Evolutionary conservation across 2,797 vertebrate genomes (phyloP).

Genomic region (Gambelia wislizenii): DNA sequence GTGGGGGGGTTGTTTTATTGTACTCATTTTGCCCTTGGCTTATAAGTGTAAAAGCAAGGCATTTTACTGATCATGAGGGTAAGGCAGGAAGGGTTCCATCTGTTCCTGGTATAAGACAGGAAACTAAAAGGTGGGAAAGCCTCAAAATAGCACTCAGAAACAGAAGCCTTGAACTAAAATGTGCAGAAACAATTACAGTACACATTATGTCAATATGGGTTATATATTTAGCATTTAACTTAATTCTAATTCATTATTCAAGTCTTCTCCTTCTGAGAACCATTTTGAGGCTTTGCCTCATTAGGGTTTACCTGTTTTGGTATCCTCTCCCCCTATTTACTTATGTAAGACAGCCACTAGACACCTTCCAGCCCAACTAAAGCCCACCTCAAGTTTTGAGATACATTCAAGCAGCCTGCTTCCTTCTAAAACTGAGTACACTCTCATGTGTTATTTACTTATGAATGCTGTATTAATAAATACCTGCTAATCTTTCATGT

Average conservation of each 20-base stretch:
- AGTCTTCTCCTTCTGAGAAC: background rate
- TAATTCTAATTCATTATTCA: background rate
- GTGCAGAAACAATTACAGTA: background rate
- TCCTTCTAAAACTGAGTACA: constrained; percentile 8
- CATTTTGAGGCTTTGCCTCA: background rate
- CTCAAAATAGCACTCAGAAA: background rate
- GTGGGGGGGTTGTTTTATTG: background rate
- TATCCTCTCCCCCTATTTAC: background rate
- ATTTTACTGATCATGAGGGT: background rate
- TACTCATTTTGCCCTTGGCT: background rate
- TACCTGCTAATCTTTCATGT: no score
- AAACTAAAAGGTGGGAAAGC: background rate
- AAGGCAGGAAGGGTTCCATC: background rate
- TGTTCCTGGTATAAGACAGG: background rate
- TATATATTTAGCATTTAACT: background rate
- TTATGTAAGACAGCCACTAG: background rate
- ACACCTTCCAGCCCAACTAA: background rate
- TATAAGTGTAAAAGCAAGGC: background rate
- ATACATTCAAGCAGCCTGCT: background rate
- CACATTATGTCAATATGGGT: background rate
- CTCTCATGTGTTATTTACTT: background rate
- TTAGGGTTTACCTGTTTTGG: background rate
- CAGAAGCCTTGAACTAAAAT: background rate
- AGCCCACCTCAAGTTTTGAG: background rate
- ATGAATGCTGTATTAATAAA: background rate